Evolutionary conservation across 2,797 vertebrate species (phyloP), one percentile per base, ranked within the genome.

Genomic region (Rhinophrynus dorsalis): DNA sequence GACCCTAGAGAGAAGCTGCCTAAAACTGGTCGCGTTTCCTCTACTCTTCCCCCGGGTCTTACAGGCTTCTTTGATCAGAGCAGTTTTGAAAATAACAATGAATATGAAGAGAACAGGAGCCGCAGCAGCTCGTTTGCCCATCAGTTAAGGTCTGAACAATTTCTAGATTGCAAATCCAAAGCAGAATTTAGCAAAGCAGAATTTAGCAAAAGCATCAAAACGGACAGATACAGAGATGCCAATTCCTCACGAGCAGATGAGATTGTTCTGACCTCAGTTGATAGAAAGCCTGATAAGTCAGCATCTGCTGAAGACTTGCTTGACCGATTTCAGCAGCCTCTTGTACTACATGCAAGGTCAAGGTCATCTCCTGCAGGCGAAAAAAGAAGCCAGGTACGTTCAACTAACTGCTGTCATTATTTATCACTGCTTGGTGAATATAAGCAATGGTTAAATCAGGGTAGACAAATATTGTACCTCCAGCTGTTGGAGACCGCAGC

Each of bases 261-360:
- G 76, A 51, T 81, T 87, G 18, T 75, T 83, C 65, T 81, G 79
- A 13, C 58, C 0, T 77, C 75, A 0, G 56, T 78, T 0, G 0
- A 71, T n/a, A 80, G 76, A 60, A 84, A 81, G 72, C 78, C 93
- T 0, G 87, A 86, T n/a, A 97, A 90, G 67, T 95, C 94, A 0
- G 90, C 88, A 24, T 98, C 95, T 0, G 92, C 92, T 0, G 95
- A 96, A 75, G 92, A 98, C 75, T 81, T 97, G 35, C 85, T 97
- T 1, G 93, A 94, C 52, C 84, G 80, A 48, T 84, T 80, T 0
- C 79, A 80, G 62, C 86, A 77, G 38, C 55, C 45, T 0, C 64
- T 79, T 45, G 79, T 90, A 0, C 87, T 92, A 35, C 94, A 98
- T 6, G 11, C 77, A 18, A 90, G 94, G 18, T 98, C 94, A 40